phyloP scores from a whole-genome alignment of 1,140 invertebrate genomes.

The Drosophila subpulchrella region DNA sequence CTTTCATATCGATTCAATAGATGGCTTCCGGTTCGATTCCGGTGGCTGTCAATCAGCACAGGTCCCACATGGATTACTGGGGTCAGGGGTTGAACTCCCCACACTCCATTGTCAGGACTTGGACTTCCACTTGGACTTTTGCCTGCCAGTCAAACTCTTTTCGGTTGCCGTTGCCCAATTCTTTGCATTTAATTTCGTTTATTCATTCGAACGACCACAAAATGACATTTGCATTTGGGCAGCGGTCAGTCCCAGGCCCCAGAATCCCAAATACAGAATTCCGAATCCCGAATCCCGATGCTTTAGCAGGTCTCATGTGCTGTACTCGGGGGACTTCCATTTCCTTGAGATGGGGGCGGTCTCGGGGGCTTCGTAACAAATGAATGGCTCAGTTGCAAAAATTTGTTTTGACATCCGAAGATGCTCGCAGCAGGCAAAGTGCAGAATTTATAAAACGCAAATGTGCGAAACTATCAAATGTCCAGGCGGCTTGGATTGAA shows the following conservation, averaged over 20 bases:
- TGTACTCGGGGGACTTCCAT: constrained; percentile 42
- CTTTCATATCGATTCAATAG: constrained; percentile 35
- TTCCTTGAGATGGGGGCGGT: not conserved
- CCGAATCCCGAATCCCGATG: no score
- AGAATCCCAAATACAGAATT: not conserved
- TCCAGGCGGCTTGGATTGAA: not conserved
- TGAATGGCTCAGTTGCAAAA: constrained; percentile 75
- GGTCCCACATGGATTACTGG: constrained; percentile 31
- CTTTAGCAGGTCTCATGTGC: constrained; percentile 30
- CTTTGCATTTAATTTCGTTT: constrained; percentile 83
- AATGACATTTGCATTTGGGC: constrained; percentile 83
- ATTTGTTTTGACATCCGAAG: constrained; percentile 76
- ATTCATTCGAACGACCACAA: constrained; percentile 83
- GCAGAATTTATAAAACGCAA: constrained; percentile 60
- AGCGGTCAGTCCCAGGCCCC: constrained; percentile 13
- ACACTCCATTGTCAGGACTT: not conserved
- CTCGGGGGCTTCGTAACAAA: constrained; percentile 61
- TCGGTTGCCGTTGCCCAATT: constrained; percentile 32
- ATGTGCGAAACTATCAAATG: constrained; percentile 63
- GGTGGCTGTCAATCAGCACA: constrained; percentile 31
- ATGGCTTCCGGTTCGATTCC: constrained; percentile 44
- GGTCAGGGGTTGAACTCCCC: constrained; percentile 2
- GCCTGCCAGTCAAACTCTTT: constrained; percentile 52
- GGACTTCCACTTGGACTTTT: constrained; percentile 26
- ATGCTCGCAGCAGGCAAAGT: constrained; percentile 33